A percentile compares a stretch with the other conserved stretches of the same genome.
phyloP scores from a whole-genome alignment of 2,797 vertebrate species.

The Melanotaenia parkinsoni region DNA sequence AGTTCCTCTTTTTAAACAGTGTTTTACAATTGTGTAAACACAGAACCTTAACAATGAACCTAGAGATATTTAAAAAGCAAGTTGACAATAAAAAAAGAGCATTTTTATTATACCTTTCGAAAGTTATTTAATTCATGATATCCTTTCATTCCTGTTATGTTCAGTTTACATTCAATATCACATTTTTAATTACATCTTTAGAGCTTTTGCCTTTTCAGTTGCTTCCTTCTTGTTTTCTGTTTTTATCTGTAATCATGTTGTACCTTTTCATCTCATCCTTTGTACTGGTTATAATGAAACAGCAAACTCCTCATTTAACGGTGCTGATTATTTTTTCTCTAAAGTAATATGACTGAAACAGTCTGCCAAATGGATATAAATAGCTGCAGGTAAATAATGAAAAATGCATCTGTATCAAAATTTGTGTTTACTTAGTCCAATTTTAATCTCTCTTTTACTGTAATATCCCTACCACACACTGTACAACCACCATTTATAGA shows the following conservation, averaged over 20 bases:
- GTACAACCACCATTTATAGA: conserved; percentile 4
- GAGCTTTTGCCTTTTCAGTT: background rate
- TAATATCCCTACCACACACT: conserved; percentile 29
- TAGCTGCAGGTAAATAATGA: background rate
- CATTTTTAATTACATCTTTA: background rate
- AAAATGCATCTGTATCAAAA: background rate
- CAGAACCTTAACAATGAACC: too few species aligned
- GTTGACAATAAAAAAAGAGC: too few species aligned
- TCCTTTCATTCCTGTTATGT: too few species aligned
- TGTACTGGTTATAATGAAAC: background rate
- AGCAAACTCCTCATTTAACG: background rate
- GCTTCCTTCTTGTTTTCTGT: background rate
- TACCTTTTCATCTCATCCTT: background rate
- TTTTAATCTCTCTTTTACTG: background rate
- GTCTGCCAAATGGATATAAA: background rate
- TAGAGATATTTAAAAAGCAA: too few species aligned
- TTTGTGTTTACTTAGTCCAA: background rate
- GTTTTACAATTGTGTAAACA: too few species aligned
- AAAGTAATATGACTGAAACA: background rate
- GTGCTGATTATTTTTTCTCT: fast-evolving
- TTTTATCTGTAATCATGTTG: background rate
- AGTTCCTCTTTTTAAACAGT: too few species aligned
- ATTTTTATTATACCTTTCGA: too few species aligned
- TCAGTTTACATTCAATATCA: background rate
- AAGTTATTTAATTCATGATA: too few species aligned